phyloP scores from a whole-genome alignment of 2,797 vertebrate genomes.

The Euphonia xanthogaster region DNA sequence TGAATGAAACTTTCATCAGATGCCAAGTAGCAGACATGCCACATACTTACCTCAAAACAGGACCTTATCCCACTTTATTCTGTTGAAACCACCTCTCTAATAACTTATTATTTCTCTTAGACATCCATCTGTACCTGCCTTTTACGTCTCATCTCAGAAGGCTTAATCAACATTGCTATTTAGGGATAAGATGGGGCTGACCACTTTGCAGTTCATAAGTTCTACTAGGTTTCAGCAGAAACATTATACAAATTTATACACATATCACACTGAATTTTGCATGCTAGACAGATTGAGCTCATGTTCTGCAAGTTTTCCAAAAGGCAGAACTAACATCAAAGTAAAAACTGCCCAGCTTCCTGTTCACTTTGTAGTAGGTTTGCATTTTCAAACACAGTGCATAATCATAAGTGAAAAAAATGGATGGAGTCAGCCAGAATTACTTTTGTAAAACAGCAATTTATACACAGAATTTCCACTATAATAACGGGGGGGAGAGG shows the following conservation, averaged over 20 bases:
- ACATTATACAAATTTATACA: neutral
- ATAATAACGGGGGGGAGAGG: neutral
- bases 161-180: neutral
- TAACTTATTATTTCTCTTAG: neutral
- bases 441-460: neutral
- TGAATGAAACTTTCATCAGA: neutral
- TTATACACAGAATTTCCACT: neutral
- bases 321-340: conserved; percentile 9
- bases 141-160: neutral
- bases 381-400: neutral
- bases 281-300: neutral
- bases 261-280: neutral
- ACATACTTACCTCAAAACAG: neutral
- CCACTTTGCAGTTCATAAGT: neutral
- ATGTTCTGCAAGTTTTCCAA: neutral
- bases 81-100: neutral
- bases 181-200: neutral
- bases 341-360: neutral
- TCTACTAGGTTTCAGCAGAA: neutral
- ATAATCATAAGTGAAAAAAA: neutral
- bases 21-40: neutral
- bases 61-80: neutral
- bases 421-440: neutral
- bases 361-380: neutral
- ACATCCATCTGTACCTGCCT: neutral